Conservation (phyloP, 2,113 vertebrate species). For the Kryptolebias marmoratus region DNA sequence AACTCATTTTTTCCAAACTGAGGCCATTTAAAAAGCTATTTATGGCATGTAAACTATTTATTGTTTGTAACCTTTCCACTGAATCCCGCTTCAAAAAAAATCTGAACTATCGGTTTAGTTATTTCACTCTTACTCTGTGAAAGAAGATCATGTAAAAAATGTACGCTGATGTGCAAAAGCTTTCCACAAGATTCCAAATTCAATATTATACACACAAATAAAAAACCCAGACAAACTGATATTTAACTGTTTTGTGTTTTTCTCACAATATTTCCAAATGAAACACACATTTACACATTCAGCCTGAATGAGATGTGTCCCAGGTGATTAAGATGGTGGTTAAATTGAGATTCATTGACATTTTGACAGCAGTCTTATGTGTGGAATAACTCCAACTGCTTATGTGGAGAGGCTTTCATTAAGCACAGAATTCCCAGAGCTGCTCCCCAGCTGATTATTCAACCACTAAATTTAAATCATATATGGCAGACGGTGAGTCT, state of each 20-base stretch:
- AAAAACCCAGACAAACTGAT: background rate
- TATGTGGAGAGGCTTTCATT: constrained; percentile 72
- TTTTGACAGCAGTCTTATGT: constrained; percentile 71
- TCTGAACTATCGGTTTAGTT: no score
- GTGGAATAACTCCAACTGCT: constrained; percentile 64
- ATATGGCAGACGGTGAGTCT: constrained; percentile 57
- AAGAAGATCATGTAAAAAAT: background rate
- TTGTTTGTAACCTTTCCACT: no score
- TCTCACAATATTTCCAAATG: no score
- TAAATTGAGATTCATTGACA: constrained; percentile 72
- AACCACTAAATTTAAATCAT: constrained; percentile 66
- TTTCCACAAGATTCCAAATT: constrained; percentile 19
- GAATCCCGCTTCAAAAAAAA: no score
- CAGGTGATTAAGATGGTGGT: constrained; percentile 53
- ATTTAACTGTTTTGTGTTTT: constrained; percentile 21
- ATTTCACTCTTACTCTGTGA: background rate
- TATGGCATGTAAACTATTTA: no score
- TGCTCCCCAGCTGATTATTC: constrained; percentile 71
- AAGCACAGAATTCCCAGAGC: constrained; percentile 67
- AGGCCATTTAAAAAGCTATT: no score
- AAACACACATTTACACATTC: no score
- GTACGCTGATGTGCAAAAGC: background rate
- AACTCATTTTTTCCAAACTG: no score
- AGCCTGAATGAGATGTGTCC: constrained; percentile 27
- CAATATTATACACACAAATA: background rate